Evolutionary conservation across 1,140 invertebrate species (phyloP), one percentile per base, ranked within the genome.

Genomic region (Trachymyrmex septentrionalis): DNA sequence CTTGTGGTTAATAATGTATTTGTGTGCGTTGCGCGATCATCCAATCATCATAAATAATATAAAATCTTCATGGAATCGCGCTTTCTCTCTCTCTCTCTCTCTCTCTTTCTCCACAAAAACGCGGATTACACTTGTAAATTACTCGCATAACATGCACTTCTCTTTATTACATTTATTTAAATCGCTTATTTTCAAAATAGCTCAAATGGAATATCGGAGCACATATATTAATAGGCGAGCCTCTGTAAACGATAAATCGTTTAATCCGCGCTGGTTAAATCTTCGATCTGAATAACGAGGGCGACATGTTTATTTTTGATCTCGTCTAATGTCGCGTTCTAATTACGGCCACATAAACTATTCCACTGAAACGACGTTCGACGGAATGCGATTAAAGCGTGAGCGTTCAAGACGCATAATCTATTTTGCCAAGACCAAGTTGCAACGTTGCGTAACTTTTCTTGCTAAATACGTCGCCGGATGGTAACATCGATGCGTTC

Each of bases 11-110:
- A 71, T 82, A 48, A 55, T 53, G 21, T 72, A 72, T 57, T 72
- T 72, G 30, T 80, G 38, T 67, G 61, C 27, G 27, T 16, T 67
- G 14, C 24, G 67, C 24, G 67, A 72, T 59, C 67, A 48, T 59
- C 53, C 77, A 55, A 80, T 80, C 48, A 80, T 80, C 63, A 67
- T 80, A 67, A 67, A 82, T 72, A 72, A 72, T 72, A 30, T 30
- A 81, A 81, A 71, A 82, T n/a, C 30, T 59, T 34, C 38, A 14
- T 82, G 24, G 44, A 82, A 61, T 72, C 55, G 24, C n/a, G n/a
- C n/a, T n/a, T n/a, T n/a, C n/a, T n/a, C n/a, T n/a, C n/a, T n/a
- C n/a, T n/a, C n/a, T n/a, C n/a, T n/a, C n/a, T n/a, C n/a, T n/a
- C n/a, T n/a, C n/a, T n/a, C n/a, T n/a, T n/a, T n/a, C n/a, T 30